Percentiles rank a stretch among this genome's conserved stretches.
These are phyloP conservation scores for Bellardia pandia DNA, from an alignment of 2,888 invertebrate species.

Conservation along the genomic window DNA sequence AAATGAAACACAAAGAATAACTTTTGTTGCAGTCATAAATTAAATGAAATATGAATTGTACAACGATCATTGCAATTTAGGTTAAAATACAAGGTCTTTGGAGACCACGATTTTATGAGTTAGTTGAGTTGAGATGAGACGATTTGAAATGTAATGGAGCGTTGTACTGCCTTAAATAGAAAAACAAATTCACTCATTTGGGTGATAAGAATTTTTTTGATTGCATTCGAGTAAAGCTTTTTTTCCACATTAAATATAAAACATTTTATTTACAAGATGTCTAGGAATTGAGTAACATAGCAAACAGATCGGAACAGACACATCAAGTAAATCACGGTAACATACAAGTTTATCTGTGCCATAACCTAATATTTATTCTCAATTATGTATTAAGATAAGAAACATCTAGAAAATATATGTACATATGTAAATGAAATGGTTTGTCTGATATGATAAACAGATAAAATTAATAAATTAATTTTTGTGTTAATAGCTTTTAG, in stretches of 20 bases:
- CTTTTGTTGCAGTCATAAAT: conserved; percentile 29
- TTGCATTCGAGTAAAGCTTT: conserved; percentile 16
- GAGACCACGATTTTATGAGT: conserved; percentile 23
- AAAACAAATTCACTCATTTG: neutral
- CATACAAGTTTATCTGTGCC: conserved; percentile 4
- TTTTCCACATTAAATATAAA: conserved; percentile 7
- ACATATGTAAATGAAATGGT: neutral
- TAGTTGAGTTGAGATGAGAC: neutral
- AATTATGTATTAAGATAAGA: conserved; percentile 17
- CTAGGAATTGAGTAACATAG: conserved; percentile 44
- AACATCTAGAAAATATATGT: conserved; percentile 3
- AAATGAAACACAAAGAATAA: conserved; percentile 42
- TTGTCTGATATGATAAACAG: neutral
- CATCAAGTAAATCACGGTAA: neutral
- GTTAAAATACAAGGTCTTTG: conserved; percentile 61
- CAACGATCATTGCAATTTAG: conserved; percentile 52
- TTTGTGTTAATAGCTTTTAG: conserved; percentile 31
- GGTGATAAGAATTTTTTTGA: neutral
- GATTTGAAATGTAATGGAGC: conserved; percentile 55
- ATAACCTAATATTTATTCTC: conserved; percentile 29
- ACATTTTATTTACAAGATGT: conserved; percentile 55
- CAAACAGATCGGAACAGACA: neutral
- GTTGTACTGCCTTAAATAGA: neutral
- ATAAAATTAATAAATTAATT: neutral
- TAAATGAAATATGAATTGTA: conserved; percentile 29